These are phyloP conservation scores for Hippopotamyrus pictus DNA, from an alignment of 2,797 vertebrate species.

Conservation along the genomic window DNA sequence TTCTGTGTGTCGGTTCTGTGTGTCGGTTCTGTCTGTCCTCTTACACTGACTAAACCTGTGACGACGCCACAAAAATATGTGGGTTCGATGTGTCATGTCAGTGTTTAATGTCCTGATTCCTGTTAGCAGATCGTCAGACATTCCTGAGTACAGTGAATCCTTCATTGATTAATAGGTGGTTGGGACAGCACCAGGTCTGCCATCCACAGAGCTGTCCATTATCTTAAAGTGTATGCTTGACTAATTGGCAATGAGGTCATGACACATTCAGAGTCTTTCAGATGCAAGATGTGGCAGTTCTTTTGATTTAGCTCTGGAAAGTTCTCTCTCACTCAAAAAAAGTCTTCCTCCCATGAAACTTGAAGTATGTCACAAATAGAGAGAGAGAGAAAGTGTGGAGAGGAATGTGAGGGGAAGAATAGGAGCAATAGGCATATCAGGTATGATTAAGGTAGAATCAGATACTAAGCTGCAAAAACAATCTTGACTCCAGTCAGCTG, in stretches of 20 bases:
- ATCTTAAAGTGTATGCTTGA: not conserved
- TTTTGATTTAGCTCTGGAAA: constrained; percentile 8
- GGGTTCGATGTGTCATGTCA: not conserved
- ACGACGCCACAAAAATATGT: not conserved
- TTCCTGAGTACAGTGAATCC: not conserved
- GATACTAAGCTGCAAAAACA: not conserved
- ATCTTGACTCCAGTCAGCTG: not conserved
- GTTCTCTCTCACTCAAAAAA: not conserved
- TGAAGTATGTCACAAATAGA: not conserved
- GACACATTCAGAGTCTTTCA: not conserved
- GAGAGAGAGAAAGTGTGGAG: not conserved
- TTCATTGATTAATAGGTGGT: not conserved
- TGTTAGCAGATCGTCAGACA: not conserved
- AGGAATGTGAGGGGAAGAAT: not conserved
- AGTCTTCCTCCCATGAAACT: not conserved
- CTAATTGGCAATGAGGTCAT: constrained; percentile 7
- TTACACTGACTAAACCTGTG: not conserved
- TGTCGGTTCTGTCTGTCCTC: not conserved
- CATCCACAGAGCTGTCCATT: not conserved
- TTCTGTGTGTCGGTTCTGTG: not conserved
- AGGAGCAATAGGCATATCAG: not conserved
- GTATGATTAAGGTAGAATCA: constrained; percentile 10
- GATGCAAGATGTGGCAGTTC: not conserved
- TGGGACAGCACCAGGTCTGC: not conserved
- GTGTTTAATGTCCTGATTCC: not conserved